Conservation (phyloP, 2,888 invertebrate genomes). For the Sesamia inferens region DNA sequence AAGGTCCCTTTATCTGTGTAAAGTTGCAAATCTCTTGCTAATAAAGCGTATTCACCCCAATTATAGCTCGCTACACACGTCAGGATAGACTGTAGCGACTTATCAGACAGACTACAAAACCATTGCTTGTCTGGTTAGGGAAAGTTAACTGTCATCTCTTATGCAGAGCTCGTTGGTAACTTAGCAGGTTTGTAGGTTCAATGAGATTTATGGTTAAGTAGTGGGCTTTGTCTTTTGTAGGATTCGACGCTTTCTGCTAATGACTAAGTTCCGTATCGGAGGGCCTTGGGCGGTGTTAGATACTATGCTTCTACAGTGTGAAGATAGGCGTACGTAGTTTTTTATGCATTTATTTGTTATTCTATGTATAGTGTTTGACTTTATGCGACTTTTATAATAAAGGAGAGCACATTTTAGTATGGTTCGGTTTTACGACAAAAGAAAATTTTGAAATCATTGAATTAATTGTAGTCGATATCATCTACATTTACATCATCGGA, state of each 20-base stretch:
- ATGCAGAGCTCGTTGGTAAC: conserved; percentile 34
- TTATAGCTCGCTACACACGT: conserved; percentile 65
- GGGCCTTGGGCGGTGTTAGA: conserved; percentile 69
- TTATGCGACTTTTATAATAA: neutral
- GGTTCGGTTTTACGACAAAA: neutral
- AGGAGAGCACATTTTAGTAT: neutral
- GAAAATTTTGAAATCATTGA: neutral
- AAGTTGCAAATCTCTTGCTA: conserved; percentile 79
- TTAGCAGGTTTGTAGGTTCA: neutral
- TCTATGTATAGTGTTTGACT: neutral
- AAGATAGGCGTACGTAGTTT: conserved; percentile 1
- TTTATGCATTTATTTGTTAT: neutral
- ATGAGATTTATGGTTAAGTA: conserved; percentile 23
- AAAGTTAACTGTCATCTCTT: neutral
- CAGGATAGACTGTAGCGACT: conserved; percentile 15
- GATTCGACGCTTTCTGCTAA: conserved; percentile 65
- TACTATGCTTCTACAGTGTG: conserved; percentile 31
- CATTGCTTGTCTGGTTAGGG: conserved; percentile 36
- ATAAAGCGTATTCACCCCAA: conserved; percentile 79
- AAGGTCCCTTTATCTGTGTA: conserved; percentile 75
- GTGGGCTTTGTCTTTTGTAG: conserved; percentile 47
- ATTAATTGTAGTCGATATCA: neutral
- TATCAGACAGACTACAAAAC: neutral
- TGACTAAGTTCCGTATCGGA: conserved; percentile 74
- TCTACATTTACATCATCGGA: too few relatives aligned